Base-by-base conservation (phyloP, 2,113 vertebrate genomes). In the Pseudonaja textilis region DNA sequence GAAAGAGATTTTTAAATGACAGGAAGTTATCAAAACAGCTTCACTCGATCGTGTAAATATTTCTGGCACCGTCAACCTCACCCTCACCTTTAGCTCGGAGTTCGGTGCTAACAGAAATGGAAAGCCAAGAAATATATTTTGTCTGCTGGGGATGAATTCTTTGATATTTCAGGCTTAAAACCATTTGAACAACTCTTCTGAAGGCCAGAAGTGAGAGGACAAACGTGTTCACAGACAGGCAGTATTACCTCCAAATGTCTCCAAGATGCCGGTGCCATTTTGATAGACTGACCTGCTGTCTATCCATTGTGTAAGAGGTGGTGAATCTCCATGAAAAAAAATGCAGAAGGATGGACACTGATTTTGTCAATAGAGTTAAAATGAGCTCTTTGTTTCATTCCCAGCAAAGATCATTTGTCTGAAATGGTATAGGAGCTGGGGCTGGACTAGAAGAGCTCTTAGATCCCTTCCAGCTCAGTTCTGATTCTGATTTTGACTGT, bases 131-230 rank as follows among this genome's bases (percentile, higher is more conserved):
- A 89, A 89, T 56, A 45, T 1, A 10, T 56, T 89, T 56, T 39
- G 2, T 29, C 52, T 81, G 59, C 64, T 18, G 34, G 26, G 50
- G 42, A 18, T 61, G 10, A 87, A 61, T 85, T 12, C 55, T 47
- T 47, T 89, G 61, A 85, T 81, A 55, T 85, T 45, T 89, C 87
- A 64, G 91, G 55, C 61, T 81, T n/a, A 39, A 92, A 92, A 74
- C 11, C 14, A 39, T 85, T 56, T 45, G 50, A 81, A 89, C 34
- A 54, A 89, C 34, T 89, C 61, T 45, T 92, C 56, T 50, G 56
- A 45, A 89, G 61, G 52, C 47, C 52, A 81, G 16, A 11, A 16
- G 50, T 8, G 26, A 10, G 23, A 87, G 3, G 4, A 14, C n/a
- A 91, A 5, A 8, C 7, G 16, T 45, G 1, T n/a, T 3, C 11